Evolutionary conservation across 2,888 invertebrate genomes (phyloP).

Genomic region (Hymenopus coronatus): DNA sequence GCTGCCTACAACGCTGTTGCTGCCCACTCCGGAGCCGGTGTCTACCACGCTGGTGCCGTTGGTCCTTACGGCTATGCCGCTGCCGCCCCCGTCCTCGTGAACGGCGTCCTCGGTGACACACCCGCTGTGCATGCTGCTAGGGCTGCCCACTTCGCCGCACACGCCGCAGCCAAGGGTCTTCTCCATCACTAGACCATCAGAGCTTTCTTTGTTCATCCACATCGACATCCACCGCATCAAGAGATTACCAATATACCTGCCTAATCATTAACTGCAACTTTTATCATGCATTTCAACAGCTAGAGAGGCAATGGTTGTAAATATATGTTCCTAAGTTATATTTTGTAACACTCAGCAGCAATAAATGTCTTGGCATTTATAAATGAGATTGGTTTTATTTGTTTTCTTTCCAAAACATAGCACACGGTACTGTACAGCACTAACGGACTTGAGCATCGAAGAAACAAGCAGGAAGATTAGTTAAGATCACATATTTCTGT

Average conservation of each 20-base stretch:
- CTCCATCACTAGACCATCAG: neutral
- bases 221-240: neutral
- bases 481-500: too few species aligned
- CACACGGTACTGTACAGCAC: too few species aligned
- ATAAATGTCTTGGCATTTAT: neutral
- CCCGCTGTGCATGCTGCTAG: slow-evolving; percentile 54
- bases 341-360: neutral
- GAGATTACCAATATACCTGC: neutral
- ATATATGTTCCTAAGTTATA: neutral
- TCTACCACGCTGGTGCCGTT: slow-evolving; percentile 31
- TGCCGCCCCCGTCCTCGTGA: neutral
- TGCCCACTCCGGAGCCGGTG: neutral
- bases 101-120: slow-evolving; percentile 37
- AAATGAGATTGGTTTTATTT: neutral
- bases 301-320: neutral
- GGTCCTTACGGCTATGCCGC: slow-evolving; percentile 42
- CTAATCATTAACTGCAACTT: neutral
- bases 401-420: neutral
- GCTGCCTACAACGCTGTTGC: neutral
- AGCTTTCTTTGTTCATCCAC: neutral
- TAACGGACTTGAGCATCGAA: too few species aligned
- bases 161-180: slow-evolving; percentile 38
- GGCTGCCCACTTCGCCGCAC: slow-evolving; percentile 52
- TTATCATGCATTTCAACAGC: neutral
- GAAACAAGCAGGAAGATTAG: too few species aligned